Percentiles rank a stretch among this genome's conserved stretches.
Evolutionary conservation across 2,888 invertebrate species (phyloP).

Genomic region (Pandemis heparana): DNA sequence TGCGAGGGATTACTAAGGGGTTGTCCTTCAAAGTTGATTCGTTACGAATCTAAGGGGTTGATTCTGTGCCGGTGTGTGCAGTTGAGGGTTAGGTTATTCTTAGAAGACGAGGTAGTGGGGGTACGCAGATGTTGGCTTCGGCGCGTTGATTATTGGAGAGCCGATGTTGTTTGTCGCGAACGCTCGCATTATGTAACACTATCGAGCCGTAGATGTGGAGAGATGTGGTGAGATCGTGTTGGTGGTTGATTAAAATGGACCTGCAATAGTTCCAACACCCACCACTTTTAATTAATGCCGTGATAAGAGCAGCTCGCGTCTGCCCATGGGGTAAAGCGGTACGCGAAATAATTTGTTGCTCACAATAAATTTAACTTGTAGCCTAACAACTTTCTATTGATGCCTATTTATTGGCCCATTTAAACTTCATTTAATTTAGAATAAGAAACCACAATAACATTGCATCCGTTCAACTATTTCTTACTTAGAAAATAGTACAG

Average conservation of each 20-base stretch:
- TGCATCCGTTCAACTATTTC: no score
- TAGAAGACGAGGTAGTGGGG: constrained; percentile 64
- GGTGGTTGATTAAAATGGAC: constrained; percentile 86
- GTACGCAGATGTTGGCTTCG: constrained; percentile 76
- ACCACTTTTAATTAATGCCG: constrained; percentile 73
- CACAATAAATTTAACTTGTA: background rate
- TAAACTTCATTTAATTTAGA: no score
- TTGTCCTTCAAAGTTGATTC: constrained; percentile 51
- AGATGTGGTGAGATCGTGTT: constrained; percentile 85
- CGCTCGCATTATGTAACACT: constrained; percentile 73
- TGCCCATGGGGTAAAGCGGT: background rate
- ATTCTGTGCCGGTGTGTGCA: constrained; percentile 76
- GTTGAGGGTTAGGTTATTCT: constrained; percentile 66
- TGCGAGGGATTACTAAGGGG: constrained; percentile 77
- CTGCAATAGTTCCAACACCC: constrained; percentile 87
- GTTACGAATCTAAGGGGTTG: constrained; percentile 45
- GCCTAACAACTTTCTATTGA: no score
- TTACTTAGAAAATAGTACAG: no score
- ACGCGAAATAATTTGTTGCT: background rate
- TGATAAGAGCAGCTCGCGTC: background rate
- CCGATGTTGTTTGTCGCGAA: constrained; percentile 75
- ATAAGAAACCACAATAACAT: no score
- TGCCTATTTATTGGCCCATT: no score
- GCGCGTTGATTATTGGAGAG: constrained; percentile 79
- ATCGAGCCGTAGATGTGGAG: constrained; percentile 83